Evolutionary conservation across 2,113 vertebrate genomes (phyloP).

Genomic region (Mastomys natalensis): DNA sequence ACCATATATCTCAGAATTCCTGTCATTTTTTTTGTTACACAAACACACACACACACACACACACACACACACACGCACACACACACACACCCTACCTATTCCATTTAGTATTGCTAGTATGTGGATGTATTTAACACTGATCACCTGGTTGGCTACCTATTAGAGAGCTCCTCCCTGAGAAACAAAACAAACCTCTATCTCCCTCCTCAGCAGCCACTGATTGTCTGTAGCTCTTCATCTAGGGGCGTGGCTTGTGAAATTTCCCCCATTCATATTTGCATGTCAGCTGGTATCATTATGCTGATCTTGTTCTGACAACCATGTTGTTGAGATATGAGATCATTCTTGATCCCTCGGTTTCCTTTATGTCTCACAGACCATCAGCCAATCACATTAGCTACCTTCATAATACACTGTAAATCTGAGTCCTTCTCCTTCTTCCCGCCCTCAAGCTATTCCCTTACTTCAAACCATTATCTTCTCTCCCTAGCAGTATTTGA

Average conservation of each 20-base stretch:
- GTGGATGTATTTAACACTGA: not conserved
- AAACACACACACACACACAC: not conserved
- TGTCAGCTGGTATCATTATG: no score
- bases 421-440: not conserved
- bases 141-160: not conserved
- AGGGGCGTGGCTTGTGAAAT: not conserved
- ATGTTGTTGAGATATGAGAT: not conserved
- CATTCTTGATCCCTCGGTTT: not conserved
- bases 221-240: not conserved
- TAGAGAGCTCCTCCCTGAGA: not conserved
- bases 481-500: not conserved
- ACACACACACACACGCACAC: not conserved
- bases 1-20: not conserved
- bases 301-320: not conserved
- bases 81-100: not conserved
- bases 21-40: no score
- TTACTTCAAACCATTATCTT: not conserved
- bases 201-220: not conserved
- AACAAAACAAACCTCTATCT: not conserved
- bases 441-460: no score
- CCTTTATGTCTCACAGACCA: not conserved
- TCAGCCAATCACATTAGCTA: not conserved
- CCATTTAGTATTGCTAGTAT: not conserved
- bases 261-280: not conserved
- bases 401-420: not conserved